A percentile compares a stretch with the other conserved stretches of the same genome.
Conservation (phyloP, 23 tunicate genomes). For the Phallusia fumigata region DNA sequence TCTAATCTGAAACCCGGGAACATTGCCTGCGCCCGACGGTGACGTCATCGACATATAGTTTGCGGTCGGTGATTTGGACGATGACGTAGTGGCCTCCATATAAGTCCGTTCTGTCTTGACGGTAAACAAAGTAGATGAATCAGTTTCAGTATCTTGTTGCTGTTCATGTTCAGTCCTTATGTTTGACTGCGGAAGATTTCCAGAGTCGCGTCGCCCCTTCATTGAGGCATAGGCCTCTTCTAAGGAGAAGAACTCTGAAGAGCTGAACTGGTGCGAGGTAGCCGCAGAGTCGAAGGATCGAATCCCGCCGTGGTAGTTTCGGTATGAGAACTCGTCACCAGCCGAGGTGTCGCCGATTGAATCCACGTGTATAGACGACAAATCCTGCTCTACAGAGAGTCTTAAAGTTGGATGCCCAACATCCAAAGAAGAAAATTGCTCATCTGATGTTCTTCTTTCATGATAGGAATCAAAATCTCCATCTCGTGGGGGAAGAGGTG, state of each 20-base stretch:
- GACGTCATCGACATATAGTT: constrained; percentile 22
- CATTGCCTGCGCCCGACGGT: not conserved
- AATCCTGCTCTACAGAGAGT: not conserved
- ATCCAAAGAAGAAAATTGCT: not conserved
- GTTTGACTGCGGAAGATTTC: no score
- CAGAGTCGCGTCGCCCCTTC: not conserved
- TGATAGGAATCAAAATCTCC: not conserved
- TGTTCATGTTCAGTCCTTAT: not conserved
- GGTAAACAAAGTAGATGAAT: not conserved
- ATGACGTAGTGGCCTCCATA: not conserved
- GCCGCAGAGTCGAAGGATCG: constrained; percentile 41
- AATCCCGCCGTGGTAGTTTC: constrained; percentile 15
- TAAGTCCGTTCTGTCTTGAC: not conserved
- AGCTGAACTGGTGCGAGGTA: constrained; percentile 34
- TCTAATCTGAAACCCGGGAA: not conserved
- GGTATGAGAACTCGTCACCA: constrained; percentile 51
- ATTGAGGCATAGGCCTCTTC: constrained; percentile 32
- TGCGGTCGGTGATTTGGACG: not conserved
- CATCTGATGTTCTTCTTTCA: not conserved
- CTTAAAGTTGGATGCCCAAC: not conserved
- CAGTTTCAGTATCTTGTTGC: not conserved
- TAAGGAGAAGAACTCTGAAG: constrained; percentile 40
- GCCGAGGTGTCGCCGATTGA: constrained; percentile 60
- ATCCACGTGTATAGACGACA: constrained; percentile 16
- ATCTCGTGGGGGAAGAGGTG: not conserved